A percentile compares a stretch with the other conserved stretches of the same genome.
Conservation (phyloP, 2,888 invertebrate genomes). For the Eupithecia pulchellata region DNA sequence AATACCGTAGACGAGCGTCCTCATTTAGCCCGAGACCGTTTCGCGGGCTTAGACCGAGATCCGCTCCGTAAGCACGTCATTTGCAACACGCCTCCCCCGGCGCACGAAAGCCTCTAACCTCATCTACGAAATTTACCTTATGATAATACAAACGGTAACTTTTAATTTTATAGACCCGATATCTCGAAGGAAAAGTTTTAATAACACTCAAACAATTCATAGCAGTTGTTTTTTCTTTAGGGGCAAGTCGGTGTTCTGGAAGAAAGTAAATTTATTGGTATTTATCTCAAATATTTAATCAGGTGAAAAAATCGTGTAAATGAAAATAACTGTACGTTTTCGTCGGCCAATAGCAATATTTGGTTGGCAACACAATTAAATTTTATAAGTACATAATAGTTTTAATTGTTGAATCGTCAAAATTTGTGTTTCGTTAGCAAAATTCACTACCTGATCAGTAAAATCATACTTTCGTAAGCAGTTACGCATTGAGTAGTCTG, state of each 20-base stretch:
- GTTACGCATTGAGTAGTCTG: no score
- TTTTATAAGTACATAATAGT: no score
- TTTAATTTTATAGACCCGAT: constrained; percentile 61
- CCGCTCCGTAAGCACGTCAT: constrained; percentile 76
- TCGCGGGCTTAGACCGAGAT: constrained; percentile 72
- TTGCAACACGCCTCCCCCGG: constrained; percentile 65
- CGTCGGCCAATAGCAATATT: no score
- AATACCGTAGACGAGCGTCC: constrained; percentile 70
- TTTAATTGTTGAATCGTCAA: no score
- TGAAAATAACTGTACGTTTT: no score
- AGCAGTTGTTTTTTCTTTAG: constrained; percentile 60
- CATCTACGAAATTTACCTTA: constrained; percentile 58
- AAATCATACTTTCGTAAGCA: no score
- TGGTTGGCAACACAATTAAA: no score
- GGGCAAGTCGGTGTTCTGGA: constrained; percentile 60
- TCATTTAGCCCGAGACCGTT: constrained; percentile 75
- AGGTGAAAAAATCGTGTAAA: no score
- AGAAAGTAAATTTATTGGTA: no score
- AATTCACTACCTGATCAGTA: no score
- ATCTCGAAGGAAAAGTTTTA: constrained; percentile 64
- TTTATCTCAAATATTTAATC: no score
- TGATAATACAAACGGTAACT: constrained; percentile 63
- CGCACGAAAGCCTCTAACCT: constrained; percentile 59
- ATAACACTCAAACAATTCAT: constrained; percentile 68
- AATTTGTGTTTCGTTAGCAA: no score